phyloP scores from a whole-genome alignment of 2,888 invertebrate genomes.

The Zhengitettix transpicula region DNA sequence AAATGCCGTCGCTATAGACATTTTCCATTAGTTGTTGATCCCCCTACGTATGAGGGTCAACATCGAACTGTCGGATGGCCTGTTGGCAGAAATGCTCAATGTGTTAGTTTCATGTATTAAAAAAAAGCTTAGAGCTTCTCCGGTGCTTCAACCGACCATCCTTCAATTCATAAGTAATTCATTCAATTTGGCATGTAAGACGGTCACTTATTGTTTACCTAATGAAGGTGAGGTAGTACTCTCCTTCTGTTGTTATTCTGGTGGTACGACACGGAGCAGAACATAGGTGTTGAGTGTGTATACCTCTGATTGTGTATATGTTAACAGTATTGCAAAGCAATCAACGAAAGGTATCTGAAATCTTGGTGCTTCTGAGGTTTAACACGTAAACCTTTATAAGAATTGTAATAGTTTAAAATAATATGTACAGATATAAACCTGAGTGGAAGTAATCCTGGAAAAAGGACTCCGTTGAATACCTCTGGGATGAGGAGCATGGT shows the following conservation, averaged over 20 bases:
- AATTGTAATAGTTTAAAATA: neutral
- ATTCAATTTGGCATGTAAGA: neutral
- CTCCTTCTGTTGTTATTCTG: neutral
- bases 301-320: neutral
- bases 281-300: no score
- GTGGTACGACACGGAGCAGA: neutral
- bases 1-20: neutral
- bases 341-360: neutral
- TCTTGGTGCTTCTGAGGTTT: neutral
- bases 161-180: neutral
- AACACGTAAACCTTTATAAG: neutral
- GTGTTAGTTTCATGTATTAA: neutral
- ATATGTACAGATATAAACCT: neutral
- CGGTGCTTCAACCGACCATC: neutral
- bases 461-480: neutral
- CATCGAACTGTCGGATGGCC: neutral
- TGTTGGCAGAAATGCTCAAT: neutral
- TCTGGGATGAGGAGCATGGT: neutral
- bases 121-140: neutral
- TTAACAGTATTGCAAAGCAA: neutral
- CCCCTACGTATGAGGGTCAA: no score
- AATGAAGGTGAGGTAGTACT: neutral
- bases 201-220: neutral
- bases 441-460: neutral
- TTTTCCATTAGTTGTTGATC: neutral